Evolutionary conservation across 2,113 vertebrate genomes (phyloP), one percentile per base, ranked within the genome.

Genomic region (Ceuthmochares aereus): DNA sequence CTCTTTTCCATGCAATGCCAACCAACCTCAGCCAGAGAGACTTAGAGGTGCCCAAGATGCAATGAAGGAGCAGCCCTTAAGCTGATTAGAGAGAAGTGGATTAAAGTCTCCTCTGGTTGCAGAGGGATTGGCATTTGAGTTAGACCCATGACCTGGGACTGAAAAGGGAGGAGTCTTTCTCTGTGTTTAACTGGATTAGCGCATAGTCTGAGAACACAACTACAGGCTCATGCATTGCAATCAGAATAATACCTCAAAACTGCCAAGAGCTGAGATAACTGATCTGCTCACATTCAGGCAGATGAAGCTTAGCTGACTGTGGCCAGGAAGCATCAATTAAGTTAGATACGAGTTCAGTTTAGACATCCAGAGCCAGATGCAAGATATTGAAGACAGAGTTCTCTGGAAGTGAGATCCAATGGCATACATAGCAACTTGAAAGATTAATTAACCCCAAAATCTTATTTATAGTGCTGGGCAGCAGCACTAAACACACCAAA

Each of bases 21-120:
- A 60, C 5, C 14, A 88, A 13, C 1, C 3, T 72, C 2, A 9
- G 14, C 32, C 62, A 2, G 0, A 45, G 19, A 66, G 12, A 37
- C 8, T 54, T 60, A 52, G 18, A 60, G 27, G 40, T 77, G 17
- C 7, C 54, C 9, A 89, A 84, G 55, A 45, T 42, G 47, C n/a
- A 84, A 3, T 0, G 2, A n/a, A 22, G 12, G 7, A 81, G 1
- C 3, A 55, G 43, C 9, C 29, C 34, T 42, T 47, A 59, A 37
- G 12, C 1, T 58, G 11, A 2, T 32, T 56, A n/a, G 20, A 84
- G 14, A 78, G 15, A 55, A 81, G 13, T 0, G 3, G 52, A 34
- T 51, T n/a, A n/a, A 69, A 70, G 37, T 26, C 7, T 62, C 32
- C 78, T 91, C 34, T 64, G 8, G 0, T 1, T 60, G 14, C 9